Base-by-base conservation (phyloP, 2,888 invertebrate genomes). In the Mythimna impura region DNA sequence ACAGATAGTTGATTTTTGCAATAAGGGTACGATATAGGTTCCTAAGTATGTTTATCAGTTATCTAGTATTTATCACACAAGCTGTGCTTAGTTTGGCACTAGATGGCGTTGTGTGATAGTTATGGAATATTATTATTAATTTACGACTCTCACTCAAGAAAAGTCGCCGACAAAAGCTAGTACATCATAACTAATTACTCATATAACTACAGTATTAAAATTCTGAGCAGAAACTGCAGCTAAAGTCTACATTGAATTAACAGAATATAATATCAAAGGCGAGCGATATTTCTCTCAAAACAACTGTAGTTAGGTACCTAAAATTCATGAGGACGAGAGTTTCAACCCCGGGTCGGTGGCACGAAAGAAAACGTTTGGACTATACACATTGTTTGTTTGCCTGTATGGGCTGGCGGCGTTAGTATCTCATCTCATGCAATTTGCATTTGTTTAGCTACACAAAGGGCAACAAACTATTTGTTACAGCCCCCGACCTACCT, bases 321-420 rank as follows among this genome's bases (percentile, higher is more conserved):
- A 85, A 80, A 81, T 74, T 81, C 76, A 85, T 84, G 80, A 81
- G 71, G 77, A 84, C 77, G 86, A 83, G 86, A 83, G 36, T 73
- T 84, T 58, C 68, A 25, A 86, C 69, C 54, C 80, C 78, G 43
- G 71, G 73, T 88, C 34, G 87, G 83, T 36, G 73, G 47, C 54
- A 86, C 84, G 71, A 71, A 84, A 80, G 84, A 83, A 67, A 81
- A 85, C 47, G 83, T 82, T 65, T 81, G 71, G 76, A 86, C 85
- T 74, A 80, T 77, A 47, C 43, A 86, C 87, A 66, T 83, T 90
- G 74, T 88, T 87, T 76, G 89, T 89, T 40, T 87, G 88, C 73
- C 74, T 87, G 80, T 88, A 87, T 78, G 87, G 86, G 47, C 87
- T 87, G 47, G 76, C 82, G 88, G 83, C 79, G 87, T 89, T 78